Base-by-base conservation (phyloP, 2,797 vertebrate species). In the Eptatretus atami region DNA sequence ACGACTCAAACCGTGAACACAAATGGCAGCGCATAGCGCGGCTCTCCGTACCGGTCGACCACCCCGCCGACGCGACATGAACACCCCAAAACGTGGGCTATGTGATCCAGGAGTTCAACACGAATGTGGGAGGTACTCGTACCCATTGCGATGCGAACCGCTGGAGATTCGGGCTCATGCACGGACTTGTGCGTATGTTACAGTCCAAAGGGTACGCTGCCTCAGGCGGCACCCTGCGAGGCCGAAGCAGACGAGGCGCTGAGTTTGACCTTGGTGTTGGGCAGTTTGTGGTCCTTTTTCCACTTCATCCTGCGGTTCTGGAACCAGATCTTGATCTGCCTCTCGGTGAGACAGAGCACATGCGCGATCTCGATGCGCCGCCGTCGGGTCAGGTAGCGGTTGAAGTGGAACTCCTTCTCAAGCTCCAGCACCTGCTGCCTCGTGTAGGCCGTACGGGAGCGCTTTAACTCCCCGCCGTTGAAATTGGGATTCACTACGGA, bases 251-350 rank as follows among this genome's bases (percentile, higher is more conserved):
- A 79, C 55, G 65, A 64, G 64, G 52, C 54, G 44, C 53, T 63
- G 15, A 85, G 84, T 70, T 86, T 84, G 73, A 87, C 88, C 73
- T 98, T 98, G 70, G 90, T 98, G 75, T 98, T 98, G 64, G 92
- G 92, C 63, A 98, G 81, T 78, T 98, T 98, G 78, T 98, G 88
- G 66, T 98, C 92, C 74, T 98, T 98, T 81, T 98, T 98, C 90
- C 90, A 98, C 78, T 96, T 96, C 92, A 98, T 98, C 74, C 92
- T 81, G 73, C 92, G 79, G 77, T 96, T 98, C 71, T 98, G 90
- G 77, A 98, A 96, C 92, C 92, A 98, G 77, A 98, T 96, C 79
- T 98, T 98, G 73, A 98, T 96, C 74, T 98, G 92, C 74, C 92
- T 82, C 69, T 98, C 92, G 55, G 90, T 95, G 65, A 98, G 85